These are phyloP conservation scores for Caenorhabditis remanei DNA, from an alignment of 1,140 invertebrate species.

Conservation along the genomic window DNA sequence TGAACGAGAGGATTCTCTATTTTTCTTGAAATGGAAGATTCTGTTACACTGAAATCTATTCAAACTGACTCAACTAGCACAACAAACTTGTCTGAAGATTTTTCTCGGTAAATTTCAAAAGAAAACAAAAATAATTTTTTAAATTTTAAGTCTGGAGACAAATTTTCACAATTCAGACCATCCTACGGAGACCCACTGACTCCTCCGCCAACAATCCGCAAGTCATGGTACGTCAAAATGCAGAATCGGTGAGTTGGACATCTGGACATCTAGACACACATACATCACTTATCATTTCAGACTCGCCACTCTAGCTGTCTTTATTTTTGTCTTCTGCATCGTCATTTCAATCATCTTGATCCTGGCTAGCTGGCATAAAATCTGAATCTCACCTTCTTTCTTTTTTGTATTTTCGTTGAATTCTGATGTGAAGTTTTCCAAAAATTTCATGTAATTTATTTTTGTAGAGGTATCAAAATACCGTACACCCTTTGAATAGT, in stretches of 20 bases:
- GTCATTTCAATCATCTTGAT: slow-evolving; percentile 46
- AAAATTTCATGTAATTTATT: background rate
- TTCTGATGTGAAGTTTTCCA: background rate
- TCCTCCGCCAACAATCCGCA: slow-evolving; percentile 18
- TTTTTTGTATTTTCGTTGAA: background rate
- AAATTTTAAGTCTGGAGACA: no score
- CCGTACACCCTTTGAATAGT: no score
- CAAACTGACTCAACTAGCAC: no score
- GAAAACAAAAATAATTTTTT: background rate
- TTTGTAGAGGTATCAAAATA: background rate
- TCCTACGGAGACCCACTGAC: slow-evolving; percentile 13
- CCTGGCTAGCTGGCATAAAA: slow-evolving; percentile 36
- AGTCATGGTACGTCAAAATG: slow-evolving; percentile 53
- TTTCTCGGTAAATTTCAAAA: background rate
- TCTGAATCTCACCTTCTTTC: background rate
- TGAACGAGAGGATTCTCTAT: no score
- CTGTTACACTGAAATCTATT: no score
- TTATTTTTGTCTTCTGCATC: slow-evolving; percentile 41
- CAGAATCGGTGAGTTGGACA: background rate
- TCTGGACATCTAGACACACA: background rate
- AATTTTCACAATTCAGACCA: slow-evolving; percentile 24
- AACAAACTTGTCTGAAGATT: background rate
- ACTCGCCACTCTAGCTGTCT: slow-evolving; percentile 12
- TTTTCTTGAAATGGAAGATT: no score
- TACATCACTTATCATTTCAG: background rate